phyloP scores from a whole-genome alignment of 2,113 vertebrate species.

The Anthoscopus minutus region DNA sequence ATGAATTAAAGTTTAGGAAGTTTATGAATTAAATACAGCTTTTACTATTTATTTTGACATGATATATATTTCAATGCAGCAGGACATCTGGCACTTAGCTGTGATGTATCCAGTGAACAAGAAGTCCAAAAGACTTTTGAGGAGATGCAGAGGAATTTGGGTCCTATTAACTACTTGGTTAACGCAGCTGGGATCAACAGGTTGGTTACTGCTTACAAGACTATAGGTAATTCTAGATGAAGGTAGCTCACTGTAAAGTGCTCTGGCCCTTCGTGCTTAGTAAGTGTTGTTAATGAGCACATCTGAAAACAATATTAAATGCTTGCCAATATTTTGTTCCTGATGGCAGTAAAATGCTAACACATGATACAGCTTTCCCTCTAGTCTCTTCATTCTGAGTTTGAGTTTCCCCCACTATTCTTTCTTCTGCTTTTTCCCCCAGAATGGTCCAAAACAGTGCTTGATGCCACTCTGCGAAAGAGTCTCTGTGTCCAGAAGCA shows the following conservation, averaged over 20 bases:
- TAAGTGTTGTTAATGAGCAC: not conserved
- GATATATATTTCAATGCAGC: conserved; percentile 51
- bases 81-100: conserved; percentile 81
- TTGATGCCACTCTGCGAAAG: not conserved
- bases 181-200: conserved; percentile 92
- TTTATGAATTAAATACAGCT: not conserved
- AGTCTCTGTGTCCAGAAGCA: not conserved
- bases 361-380: not conserved
- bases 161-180: conserved; percentile 82
- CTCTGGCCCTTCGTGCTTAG: not conserved
- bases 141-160: conserved; percentile 77
- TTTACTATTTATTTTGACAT: not conserved
- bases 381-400: not conserved
- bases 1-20: too few species aligned
- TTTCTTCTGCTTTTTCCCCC: not conserved
- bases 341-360: not conserved
- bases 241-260: not conserved
- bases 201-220: conserved; percentile 60
- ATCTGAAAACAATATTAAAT: not conserved
- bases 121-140: conserved; percentile 83
- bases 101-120: conserved; percentile 82
- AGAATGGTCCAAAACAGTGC: not conserved
- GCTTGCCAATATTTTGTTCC: not conserved
- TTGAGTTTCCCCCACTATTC: not conserved
- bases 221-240: not conserved